A percentile compares a stretch with the other conserved stretches of the same genome.
These are phyloP conservation scores for Calycopis cecrops DNA, from an alignment of 1,140 invertebrate species.

Conservation along the genomic window DNA sequence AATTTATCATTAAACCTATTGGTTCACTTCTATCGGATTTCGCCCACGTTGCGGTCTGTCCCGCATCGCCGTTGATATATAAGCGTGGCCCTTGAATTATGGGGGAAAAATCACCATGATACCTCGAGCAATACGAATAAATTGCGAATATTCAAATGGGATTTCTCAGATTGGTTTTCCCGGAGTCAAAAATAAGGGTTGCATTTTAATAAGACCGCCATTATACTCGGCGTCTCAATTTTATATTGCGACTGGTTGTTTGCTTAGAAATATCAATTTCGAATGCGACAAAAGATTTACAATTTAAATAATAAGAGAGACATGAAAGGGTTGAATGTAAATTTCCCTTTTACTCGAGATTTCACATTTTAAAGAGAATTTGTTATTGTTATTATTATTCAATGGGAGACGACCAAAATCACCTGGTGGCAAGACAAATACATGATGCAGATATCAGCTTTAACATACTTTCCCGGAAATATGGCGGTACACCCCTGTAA, in stretches of 20 bases:
- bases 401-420: no score
- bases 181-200: conserved; percentile 17
- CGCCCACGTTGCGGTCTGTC: conserved; percentile 57
- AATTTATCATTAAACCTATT: no score
- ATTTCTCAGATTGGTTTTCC: conserved; percentile 16
- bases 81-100: conserved; percentile 48
- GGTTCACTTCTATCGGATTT: conserved; percentile 61
- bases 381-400: no score
- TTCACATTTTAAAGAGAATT: background rate
- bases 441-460: no score
- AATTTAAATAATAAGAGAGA: conserved; percentile 2
- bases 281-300: background rate
- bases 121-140: conserved; percentile 30
- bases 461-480: no score
- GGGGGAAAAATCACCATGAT: conserved; percentile 38
- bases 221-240: conserved; percentile 1
- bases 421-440: no score
- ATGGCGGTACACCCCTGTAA: no score
- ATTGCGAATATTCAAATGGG: conserved; percentile 37
- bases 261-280: conserved; percentile 10
- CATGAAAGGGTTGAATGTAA: background rate
- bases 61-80: conserved; percentile 59
- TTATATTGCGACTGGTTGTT: background rate
- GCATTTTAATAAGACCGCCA: conserved; percentile 14
- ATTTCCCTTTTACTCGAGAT: conserved; percentile 1